Percentiles rank a stretch among this genome's conserved stretches.
Conservation (phyloP, 1,140 invertebrate genomes). For the Diorhabda elongata region DNA sequence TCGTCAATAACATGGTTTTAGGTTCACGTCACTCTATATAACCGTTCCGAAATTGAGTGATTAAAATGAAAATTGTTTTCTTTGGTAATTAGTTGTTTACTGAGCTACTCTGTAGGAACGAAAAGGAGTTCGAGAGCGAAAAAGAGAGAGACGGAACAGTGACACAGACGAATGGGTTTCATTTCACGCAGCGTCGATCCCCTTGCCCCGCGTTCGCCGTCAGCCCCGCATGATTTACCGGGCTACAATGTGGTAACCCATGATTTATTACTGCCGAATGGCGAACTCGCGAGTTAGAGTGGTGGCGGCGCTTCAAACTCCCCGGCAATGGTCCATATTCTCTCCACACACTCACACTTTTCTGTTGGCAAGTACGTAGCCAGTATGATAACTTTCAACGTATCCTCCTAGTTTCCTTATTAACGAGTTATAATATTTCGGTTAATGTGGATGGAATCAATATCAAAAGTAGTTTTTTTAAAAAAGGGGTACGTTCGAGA, state of each 20-base stretch:
- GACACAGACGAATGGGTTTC: constrained; percentile 50
- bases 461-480: no score
- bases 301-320: background rate
- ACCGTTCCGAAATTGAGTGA: no score
- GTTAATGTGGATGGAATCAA: background rate
- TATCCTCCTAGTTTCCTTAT: background rate
- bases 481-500: no score
- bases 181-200: constrained; percentile 53
- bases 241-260: constrained; percentile 66
- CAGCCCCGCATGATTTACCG: constrained; percentile 58
- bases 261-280: constrained; percentile 56
- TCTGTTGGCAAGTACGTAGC: background rate
- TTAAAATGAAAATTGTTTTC: no score
- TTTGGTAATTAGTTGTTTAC: background rate
- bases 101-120: constrained; percentile 1
- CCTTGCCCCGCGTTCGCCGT: constrained; percentile 24
- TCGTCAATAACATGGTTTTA: no score
- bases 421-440: background rate
- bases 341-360: background rate
- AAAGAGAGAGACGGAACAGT: constrained; percentile 42
- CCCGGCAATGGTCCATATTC: constrained; percentile 1
- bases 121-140: constrained; percentile 27
- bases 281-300: constrained; percentile 45
- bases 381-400: background rate
- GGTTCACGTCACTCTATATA: no score